Percentiles rank a stretch among this genome's conserved stretches.
phyloP scores from a whole-genome alignment of 1,140 invertebrate species.

The Bombyx mori region ASM3026992v2 NC_085134.1:5645501-5646000 shows the following conservation, averaged over 20 bases:
- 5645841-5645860: neutral
- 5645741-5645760: conserved; percentile 63
- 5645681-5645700: conserved; percentile 42
- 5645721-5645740: conserved; percentile 53
- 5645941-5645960: too few species aligned
- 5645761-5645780: conserved; percentile 64
- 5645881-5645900: too few species aligned
- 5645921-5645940: too few species aligned
- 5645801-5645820: conserved; percentile 1
- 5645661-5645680: conserved; percentile 8
- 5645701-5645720: conserved; percentile 22
- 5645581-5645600: conserved; percentile 31
- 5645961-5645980: too few species aligned
- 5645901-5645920: too few species aligned
- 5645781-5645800: conserved; percentile 23
- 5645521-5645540: conserved; percentile 59
- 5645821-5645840: neutral
- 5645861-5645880: too few species aligned
- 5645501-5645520: conserved; percentile 31
- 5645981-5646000: too few species aligned
- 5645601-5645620: conserved; percentile 25
- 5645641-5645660: conserved; percentile 4
- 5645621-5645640: conserved; percentile 5
- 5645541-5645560: conserved; percentile 59
- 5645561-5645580: conserved; percentile 44